Evolutionary conservation across 2,113 vertebrate species (phyloP), one percentile per base, ranked within the genome.

Genomic region (Lampris incognitus): DNA sequence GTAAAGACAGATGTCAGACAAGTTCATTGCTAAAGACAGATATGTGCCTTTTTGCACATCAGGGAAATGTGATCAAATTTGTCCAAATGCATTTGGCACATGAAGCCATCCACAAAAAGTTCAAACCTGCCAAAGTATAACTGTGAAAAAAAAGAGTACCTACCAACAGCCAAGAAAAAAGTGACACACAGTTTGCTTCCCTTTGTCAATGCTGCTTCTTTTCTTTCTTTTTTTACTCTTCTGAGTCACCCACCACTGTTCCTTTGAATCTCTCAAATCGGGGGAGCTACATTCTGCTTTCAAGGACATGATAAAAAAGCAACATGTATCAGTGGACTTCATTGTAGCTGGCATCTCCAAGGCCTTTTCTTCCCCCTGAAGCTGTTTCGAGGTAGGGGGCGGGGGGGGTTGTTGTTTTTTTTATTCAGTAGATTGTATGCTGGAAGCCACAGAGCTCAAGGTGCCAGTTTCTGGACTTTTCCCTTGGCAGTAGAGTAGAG

Each of bases 301-400:
- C 82, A 83, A 84, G 85, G 86, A 78, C 78, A 83, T 72, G 72
- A 60, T 38, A 60, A 38, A 87, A 71, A 54, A 52, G 48, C 56
- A 76, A 76, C 70, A 73, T 69, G 63, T 74, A 64, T 84, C 67
- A 79, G 52, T 55, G 39, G 55, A 41, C 52, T 76, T 70, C 46
- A 74, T 81, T 83, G 80, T 76, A 66, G 9, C 69, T 61, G 63
- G 37, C 59, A 69, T 81, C 71, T 78, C 46, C 5, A 56, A 85
- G 76, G 73, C 80, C 74, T 70, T 38, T 59, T 68, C 57, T 81
- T 79, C 65, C 49, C 68, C 59, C 83, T 72, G 71, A 72, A 81
- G 72, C 77, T 65, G 64, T 61, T 70, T 41, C 42, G 39, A 69
- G 51, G 62, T 70, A 76, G 69, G 59, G 54, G 42, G 10, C 48